phyloP scores from a whole-genome alignment of 2,113 vertebrate species.

The Podilymbus podiceps region DNA sequence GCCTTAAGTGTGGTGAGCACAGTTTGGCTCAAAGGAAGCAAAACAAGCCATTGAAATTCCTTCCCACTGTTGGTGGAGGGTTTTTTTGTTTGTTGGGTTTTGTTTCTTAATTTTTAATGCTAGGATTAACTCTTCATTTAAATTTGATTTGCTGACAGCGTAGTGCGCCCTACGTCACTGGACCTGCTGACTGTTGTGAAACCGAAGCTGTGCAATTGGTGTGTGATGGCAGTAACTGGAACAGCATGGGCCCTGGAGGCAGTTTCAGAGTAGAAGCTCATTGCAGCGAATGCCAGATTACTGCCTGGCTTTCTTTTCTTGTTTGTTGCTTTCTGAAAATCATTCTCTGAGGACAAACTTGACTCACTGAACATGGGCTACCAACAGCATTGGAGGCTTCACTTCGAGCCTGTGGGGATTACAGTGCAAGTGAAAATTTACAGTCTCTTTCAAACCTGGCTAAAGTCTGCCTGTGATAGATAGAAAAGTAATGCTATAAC shows the following conservation, averaged over 20 bases:
- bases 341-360: background rate
- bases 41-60: background rate
- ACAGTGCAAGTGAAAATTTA: background rate
- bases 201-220: background rate
- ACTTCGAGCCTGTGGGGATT: background rate
- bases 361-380: fast-evolving
- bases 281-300: background rate
- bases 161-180: background rate
- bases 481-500: background rate
- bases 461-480: background rate
- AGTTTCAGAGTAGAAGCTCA: background rate
- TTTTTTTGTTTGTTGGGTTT: background rate
- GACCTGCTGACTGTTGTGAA: constrained; percentile 12
- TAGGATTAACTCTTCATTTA: background rate
- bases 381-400: background rate
- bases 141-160: background rate
- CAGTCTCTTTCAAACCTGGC: background rate
- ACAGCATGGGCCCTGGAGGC: background rate
- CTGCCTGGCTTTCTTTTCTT: background rate
- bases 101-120: background rate
- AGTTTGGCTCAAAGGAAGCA: background rate
- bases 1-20: fast-evolving
- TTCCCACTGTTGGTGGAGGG: background rate
- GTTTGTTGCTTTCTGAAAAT: background rate
- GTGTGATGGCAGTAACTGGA: background rate